Evolutionary conservation across 2,888 invertebrate species (phyloP), one percentile per base, ranked within the genome.

Genomic region (Tinea trinotella): DNA sequence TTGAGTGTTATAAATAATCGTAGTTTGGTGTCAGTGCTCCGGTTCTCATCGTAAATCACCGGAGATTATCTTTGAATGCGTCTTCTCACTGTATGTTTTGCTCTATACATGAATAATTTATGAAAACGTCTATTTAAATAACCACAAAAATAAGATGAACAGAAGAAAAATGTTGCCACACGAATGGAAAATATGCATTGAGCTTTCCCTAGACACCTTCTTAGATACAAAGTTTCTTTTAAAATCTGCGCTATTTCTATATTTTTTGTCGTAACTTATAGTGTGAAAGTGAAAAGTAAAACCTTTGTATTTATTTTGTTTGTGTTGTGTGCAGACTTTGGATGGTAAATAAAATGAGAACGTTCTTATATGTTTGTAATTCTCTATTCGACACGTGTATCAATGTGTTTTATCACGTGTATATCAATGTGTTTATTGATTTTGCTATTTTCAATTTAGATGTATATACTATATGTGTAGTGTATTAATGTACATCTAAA

Each of bases 31-130:
- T 72, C 74, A 76, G 76, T 69, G 66, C 64, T 66, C 59, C 62
- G 67, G 71, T 76, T 76, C 72, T 65, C 74, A 74, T 76, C 80
- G 75, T 82, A 82, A 78, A 82, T 83, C 83, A 82, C 66, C 62
- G 64, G 68, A 77, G 83, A 83, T 83, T 78, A 82, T 82, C 75
- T 75, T 65, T 62, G 67, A 69, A 71, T 69, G 71, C 70, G 70
- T 74, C 72, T 68, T 67, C 71, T 69, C 64, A 56, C 61, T 64
- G 68, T 70, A 69, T 76, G 73, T 72, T 74, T 74, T 64, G 70
- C 67, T 66, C 68, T 68, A 64, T 64, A 64, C 65, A 76, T 82
- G 80, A 77, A 81, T 82, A 77, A 82, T 80, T 75, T 77, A 81
- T 50, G 50, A 50, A 60, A 61, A 61, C 59, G 63, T 64, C 65